Base-by-base conservation (phyloP, 1,140 invertebrate species). In the Dysdera silvatica region DNA sequence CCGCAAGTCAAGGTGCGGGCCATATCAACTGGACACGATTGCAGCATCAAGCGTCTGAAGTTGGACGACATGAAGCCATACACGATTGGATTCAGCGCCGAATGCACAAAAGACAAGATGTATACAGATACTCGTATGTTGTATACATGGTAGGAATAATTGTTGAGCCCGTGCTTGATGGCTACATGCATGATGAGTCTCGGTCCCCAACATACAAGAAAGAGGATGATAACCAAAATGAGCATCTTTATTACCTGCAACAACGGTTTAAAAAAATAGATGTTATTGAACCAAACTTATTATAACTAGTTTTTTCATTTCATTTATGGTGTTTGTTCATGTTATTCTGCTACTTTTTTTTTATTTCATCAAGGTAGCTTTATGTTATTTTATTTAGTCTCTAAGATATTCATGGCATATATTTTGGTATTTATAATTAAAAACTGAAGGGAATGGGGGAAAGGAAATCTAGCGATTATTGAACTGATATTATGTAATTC, bases 31-130 rank as follows among this genome's bases (percentile, higher is more conserved):
- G 55, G 52, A 57, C 67, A 69, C 26, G 57, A 61, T 20, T 55
- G 64, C 1, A 69, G 67, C 71, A 80, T 73, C 49, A 77, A 76
- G 12, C 71, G 66, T 8, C 79, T 69, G 68, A 81, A 81, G 49
- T 79, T 80, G 59, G 74, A 77, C 6, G 80, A 81, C 79, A 81
- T 81, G 68, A 80, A 78, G 5, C 77, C 77, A 67, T 82, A 82
- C 59, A 82, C 77, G 65, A 82, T 68, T 6, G 80, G 80, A 70
- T 82, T 82, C 29, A 80, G 69, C 64, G 78, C 79, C 24, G 71
- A 74, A 61, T 77, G 76, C n/a, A 75, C 49, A 45, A 70, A 73
- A 6, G 71, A 71, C 8, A 73, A 60, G 14, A 73, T 52, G 41
- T 71, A 69, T 28, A 52, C 64, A 4, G 62, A 53, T 12, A 73